Conservation (phyloP, 1,140 invertebrate species). For the Drosophila persimilis region DNA sequence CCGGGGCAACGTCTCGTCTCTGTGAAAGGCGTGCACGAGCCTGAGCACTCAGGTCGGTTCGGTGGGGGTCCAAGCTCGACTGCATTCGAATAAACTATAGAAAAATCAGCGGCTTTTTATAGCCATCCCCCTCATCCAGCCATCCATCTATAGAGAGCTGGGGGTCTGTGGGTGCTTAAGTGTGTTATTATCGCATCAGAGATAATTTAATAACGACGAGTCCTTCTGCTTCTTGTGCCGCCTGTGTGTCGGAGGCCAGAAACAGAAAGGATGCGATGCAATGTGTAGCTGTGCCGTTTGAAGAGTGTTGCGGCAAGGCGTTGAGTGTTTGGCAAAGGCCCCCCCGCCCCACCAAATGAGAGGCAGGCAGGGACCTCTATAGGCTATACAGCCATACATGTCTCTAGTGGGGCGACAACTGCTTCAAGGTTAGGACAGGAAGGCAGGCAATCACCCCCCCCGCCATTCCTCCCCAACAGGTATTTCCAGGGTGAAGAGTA, state of each 20-base stretch:
- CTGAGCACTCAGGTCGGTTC: conserved; percentile 65
- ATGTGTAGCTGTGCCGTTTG: conserved; percentile 40
- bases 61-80: conserved; percentile 57
- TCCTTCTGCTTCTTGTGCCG: conserved; percentile 26
- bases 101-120: conserved; percentile 79
- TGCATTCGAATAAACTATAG: conserved; percentile 80
- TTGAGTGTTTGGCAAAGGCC: conserved; percentile 53
- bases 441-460: background rate
- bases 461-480: conserved; percentile 9
- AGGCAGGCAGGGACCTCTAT: conserved; percentile 10
- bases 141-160: conserved; percentile 7
- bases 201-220: conserved; percentile 78
- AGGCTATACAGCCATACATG: conserved; percentile 1
- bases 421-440: conserved; percentile 27
- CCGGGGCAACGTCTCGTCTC: background rate
- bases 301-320: conserved; percentile 70
- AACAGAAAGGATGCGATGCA: conserved; percentile 63
- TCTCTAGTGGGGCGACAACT: conserved; percentile 18
- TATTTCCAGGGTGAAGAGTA: conserved; percentile 2
- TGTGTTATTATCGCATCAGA: conserved; percentile 79
- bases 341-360: background rate
- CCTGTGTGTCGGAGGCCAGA: conserved; percentile 53
- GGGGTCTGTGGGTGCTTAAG: conserved; percentile 47
- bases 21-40: conserved; percentile 36
- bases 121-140: conserved; percentile 29